These are phyloP conservation scores for Dinocampus coccinellae DNA, from an alignment of 2,888 invertebrate species.

Conservation along the genomic window DNA sequence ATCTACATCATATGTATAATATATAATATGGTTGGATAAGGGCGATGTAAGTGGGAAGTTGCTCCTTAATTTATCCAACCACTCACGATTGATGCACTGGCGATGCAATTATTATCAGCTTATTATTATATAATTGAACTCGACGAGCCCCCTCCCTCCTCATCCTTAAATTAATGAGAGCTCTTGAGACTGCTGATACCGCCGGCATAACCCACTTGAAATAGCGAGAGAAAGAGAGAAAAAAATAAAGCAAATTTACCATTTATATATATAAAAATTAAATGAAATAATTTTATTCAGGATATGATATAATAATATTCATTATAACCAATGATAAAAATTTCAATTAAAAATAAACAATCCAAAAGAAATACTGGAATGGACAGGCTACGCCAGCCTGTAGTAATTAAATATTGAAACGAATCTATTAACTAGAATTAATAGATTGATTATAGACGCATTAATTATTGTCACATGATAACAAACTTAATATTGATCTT, in stretches of 20 bases:
- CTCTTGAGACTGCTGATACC: slow-evolving; percentile 64
- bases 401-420: too few species aligned
- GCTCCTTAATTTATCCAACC: slow-evolving; percentile 54
- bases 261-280: neutral
- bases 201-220: slow-evolving; percentile 32
- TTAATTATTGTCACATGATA: too few species aligned
- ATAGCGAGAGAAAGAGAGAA: neutral
- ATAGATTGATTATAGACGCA: too few species aligned
- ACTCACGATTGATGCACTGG: slow-evolving; percentile 58
- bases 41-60: slow-evolving; percentile 57
- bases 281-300: neutral
- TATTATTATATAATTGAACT: slow-evolving; percentile 68
- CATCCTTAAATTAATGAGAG: slow-evolving; percentile 63
- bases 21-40: slow-evolving; percentile 39
- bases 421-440: too few species aligned
- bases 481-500: too few species aligned
- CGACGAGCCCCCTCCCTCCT: slow-evolving; percentile 44
- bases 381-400: too few species aligned
- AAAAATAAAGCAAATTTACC: neutral
- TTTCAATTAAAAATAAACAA: neutral
- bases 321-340: neutral
- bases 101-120: slow-evolving; percentile 68
- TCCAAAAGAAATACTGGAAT: neutral
- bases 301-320: neutral
- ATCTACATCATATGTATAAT: neutral